These are phyloP conservation scores for Lepidotrigona ventralis DNA, from an alignment of 1,140 invertebrate genomes.

Conservation along the genomic window DNA sequence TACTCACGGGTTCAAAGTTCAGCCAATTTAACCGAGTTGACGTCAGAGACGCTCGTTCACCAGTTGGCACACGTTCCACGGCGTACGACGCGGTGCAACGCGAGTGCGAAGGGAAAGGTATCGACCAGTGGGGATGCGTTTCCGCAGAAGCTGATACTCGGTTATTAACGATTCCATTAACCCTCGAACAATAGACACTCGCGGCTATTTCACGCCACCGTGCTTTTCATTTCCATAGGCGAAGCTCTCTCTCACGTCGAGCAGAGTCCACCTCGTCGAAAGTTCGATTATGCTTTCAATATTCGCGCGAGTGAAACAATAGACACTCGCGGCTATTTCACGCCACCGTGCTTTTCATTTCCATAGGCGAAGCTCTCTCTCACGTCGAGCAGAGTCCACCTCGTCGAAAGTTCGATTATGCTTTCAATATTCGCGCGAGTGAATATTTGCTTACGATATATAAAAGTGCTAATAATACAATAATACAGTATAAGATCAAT, in stretches of 20 bases:
- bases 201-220: background rate
- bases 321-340: background rate
- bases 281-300: background rate
- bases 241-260: background rate
- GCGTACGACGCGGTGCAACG: no score
- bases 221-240: background rate
- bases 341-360: background rate
- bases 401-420: background rate
- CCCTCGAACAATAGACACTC: background rate
- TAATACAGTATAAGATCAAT: no score
- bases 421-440: background rate
- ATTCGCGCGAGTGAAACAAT: background rate
- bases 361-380: background rate
- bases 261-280: background rate
- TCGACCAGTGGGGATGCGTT: background rate
- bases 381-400: background rate
- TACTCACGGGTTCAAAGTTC: conserved; percentile 71
- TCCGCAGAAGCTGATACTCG: background rate
- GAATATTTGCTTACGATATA: no score
- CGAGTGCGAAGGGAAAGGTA: background rate
- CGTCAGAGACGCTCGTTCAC: conserved; percentile 60
- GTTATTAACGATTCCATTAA: conserved; percentile 6
- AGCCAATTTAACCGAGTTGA: conserved; percentile 69
- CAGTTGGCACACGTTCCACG: conserved; percentile 26
- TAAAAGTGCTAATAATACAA: no score